Conservation (phyloP, 2,113 vertebrate species). For the Amia ocellicauda region DNA sequence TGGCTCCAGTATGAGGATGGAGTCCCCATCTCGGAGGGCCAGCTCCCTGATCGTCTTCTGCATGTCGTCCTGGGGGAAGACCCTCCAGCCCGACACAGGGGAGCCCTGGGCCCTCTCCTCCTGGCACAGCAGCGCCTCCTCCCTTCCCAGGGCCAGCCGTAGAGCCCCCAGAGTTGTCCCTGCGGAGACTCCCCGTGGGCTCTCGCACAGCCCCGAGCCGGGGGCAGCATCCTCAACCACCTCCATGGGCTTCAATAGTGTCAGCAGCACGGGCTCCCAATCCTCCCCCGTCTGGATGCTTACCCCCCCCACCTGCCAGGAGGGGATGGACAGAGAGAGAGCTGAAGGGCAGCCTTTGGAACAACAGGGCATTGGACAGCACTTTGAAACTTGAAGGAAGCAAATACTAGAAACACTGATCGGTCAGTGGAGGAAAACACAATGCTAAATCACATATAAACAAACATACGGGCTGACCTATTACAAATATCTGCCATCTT, state of each 20-base stretch:
- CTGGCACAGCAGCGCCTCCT: slow-evolving; percentile 63
- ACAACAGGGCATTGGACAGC: too few species aligned
- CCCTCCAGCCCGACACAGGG: slow-evolving; percentile 62
- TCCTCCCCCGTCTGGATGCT: slow-evolving; percentile 66
- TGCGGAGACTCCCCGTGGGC: slow-evolving; percentile 54
- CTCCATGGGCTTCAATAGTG: slow-evolving; percentile 61
- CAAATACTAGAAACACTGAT: too few species aligned
- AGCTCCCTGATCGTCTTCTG: slow-evolving; percentile 72
- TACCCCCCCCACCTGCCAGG: slow-evolving; percentile 79
- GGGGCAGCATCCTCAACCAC: slow-evolving; percentile 36
- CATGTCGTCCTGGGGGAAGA: slow-evolving; percentile 70
- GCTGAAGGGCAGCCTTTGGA: too few species aligned
- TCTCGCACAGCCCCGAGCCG: slow-evolving; percentile 45
- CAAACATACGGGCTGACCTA: too few species aligned
- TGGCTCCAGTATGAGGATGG: slow-evolving; percentile 71
- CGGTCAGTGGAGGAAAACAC: too few species aligned
- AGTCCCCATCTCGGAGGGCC: slow-evolving; percentile 77
- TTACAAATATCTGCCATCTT: too few species aligned
- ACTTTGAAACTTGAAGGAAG: too few species aligned
- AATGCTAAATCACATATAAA: too few species aligned
- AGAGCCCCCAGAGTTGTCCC: slow-evolving; percentile 50
- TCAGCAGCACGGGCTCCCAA: slow-evolving; percentile 81
- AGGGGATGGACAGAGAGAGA: too few species aligned
- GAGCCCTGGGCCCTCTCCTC: slow-evolving; percentile 39
- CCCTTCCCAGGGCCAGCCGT: slow-evolving; percentile 50